A percentile compares a stretch with the other conserved stretches of the same genome.
Conservation (phyloP, 2,888 invertebrate species). For the Vesta saturnalis region DNA sequence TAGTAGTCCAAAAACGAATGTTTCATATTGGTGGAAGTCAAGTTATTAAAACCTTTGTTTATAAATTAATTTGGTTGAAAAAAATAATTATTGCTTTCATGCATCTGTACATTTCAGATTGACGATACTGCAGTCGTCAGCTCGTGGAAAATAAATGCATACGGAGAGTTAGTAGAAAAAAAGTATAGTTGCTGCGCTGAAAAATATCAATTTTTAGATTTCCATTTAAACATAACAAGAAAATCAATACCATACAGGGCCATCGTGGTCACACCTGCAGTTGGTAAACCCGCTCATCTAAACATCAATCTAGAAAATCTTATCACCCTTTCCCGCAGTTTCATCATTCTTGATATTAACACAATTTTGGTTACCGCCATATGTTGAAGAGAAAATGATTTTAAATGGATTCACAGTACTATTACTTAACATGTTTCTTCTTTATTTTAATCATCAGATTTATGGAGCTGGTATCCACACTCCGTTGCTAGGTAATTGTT, state of each 20-base stretch:
- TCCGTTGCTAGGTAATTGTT: slow-evolving; percentile 67
- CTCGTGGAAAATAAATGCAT: slow-evolving; percentile 16
- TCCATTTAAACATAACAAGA: slow-evolving; percentile 23
- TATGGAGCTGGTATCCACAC: slow-evolving; percentile 66
- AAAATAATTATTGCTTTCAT: too few relatives aligned
- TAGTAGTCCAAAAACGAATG: too few relatives aligned
- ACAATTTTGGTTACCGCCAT: slow-evolving; percentile 73
- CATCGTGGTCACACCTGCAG: slow-evolving; percentile 20
- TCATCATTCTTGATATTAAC: slow-evolving; percentile 63
- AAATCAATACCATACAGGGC: slow-evolving; percentile 21
- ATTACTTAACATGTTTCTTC: slow-evolving; percentile 68
- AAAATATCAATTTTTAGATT: slow-evolving; percentile 2
- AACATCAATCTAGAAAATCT: not conserved
- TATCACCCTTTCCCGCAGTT: slow-evolving; percentile 12
- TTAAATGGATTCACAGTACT: slow-evolving; percentile 69
- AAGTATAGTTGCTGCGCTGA: slow-evolving; percentile 21
- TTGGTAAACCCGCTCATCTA: not conserved
- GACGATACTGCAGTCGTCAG: not conserved
- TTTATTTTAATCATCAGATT: slow-evolving; percentile 70
- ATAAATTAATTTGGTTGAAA: too few relatives aligned
- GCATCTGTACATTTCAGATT: slow-evolving; percentile 18
- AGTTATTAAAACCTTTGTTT: too few relatives aligned
- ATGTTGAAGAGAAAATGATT: slow-evolving; percentile 73
- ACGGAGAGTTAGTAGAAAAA: not conserved
- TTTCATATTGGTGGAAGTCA: too few relatives aligned